Evolutionary conservation across 2,888 invertebrate genomes (phyloP), one percentile per base, ranked within the genome.

Genomic region (Dromius quadrimaculatus): DNA sequence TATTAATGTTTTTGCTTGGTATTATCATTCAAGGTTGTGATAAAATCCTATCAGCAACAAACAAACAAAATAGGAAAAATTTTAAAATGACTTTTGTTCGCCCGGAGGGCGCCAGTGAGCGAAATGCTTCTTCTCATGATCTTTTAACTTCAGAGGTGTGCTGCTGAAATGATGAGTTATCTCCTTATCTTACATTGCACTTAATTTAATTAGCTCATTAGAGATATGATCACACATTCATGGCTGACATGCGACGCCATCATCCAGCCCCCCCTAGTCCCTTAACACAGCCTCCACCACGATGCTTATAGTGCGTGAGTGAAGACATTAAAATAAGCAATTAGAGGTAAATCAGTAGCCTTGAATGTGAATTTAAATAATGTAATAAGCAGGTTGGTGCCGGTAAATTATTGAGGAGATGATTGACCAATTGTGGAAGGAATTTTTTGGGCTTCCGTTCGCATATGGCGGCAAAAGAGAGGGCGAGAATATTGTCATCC

Each of bases 161-260:
- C 23, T 57, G 23, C 66, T 45, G 32, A 28, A 45, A 63, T 17
- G 32, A 45, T 28, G 63, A 54, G 57, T 66, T 66, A 66, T 66
- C 61, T 36, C 61, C 50, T 66, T 54, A 66, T 36, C 36, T 61
- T 9, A 57, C 34, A 57, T 57, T 41, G 38, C 28, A 41, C 57
- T 57, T 57, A 66, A 57, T 50, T 66, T 66, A 66, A 57, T 66
- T 66, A 66, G 66, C 38, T 57, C 57, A 66, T 66, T 66, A 54
- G 54, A 23, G 54, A 36, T 61, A 36, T 54, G 50, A 41, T 66
- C 54, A 57, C 66, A 66, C 19, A 54, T 13, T 4, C 59, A 34
- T 59, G 11, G 19, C 28, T 63, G 59, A 36, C 59, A 63, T 23
- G 43, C 45, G 63, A 63, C 41, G 41, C 63, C 45, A 38, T 36